These are phyloP conservation scores for Harmothoe impar DNA, from an alignment of 2,888 invertebrate genomes.

Conservation along the genomic window DNA sequence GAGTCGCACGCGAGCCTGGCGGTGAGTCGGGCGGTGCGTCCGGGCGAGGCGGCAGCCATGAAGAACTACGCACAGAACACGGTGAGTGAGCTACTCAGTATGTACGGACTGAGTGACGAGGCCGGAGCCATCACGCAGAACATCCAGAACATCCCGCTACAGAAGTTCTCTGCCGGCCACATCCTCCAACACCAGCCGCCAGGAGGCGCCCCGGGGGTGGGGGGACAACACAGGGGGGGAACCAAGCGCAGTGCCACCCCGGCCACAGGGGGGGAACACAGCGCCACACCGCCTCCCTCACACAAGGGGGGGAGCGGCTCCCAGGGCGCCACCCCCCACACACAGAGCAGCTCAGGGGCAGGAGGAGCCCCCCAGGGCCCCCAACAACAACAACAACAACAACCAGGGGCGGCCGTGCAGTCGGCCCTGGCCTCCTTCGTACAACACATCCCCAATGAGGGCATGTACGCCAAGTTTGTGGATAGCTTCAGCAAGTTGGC, in stretches of 20 bases:
- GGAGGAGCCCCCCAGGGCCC: background rate
- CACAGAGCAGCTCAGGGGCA: background rate
- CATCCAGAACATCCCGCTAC: conserved; percentile 86
- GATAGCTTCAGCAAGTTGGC: conserved; percentile 61
- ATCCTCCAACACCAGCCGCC: conserved; percentile 67
- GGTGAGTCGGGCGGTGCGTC: background rate
- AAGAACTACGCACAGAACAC: conserved; percentile 91
- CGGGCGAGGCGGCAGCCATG: conserved; percentile 86
- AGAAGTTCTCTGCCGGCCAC: conserved; percentile 88
- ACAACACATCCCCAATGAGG: conserved; percentile 53
- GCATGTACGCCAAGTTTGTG: conserved; percentile 64
- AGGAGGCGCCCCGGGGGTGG: background rate
- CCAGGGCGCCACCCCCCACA: background rate
- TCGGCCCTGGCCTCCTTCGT: conserved; percentile 26
- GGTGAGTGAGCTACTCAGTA: conserved; percentile 90
- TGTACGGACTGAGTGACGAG: conserved; percentile 90
- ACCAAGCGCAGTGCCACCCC: background rate
- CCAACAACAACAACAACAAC: background rate
- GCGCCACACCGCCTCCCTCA: background rate
- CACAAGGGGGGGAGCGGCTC: background rate
- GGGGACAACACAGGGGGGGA: too few species aligned
- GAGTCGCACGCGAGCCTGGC: background rate
- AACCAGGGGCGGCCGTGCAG: background rate
- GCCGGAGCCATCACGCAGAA: conserved; percentile 88
- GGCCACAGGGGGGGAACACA: too few species aligned